Percentiles rank a stretch among this genome's conserved stretches.
Evolutionary conservation across 2,113 vertebrate species (phyloP).

Genomic region (Sialia sialis): DNA sequence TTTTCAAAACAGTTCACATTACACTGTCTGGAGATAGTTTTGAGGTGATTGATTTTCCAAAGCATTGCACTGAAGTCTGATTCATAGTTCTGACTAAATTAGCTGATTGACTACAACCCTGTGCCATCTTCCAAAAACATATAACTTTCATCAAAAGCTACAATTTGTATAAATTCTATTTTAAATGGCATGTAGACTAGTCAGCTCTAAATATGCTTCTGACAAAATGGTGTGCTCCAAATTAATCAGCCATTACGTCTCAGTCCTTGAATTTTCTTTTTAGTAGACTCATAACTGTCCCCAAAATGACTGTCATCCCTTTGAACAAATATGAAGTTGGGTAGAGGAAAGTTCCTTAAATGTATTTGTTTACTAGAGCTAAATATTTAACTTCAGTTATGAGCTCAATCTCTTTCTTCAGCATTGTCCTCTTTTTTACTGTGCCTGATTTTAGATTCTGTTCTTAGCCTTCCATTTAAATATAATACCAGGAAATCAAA

Average conservation of each 20-base stretch:
- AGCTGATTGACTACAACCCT: not conserved
- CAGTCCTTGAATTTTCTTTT: not conserved
- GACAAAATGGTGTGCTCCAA: not conserved
- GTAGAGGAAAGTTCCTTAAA: not conserved
- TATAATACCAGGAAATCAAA: conserved; percentile 21
- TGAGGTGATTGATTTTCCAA: conserved; percentile 23
- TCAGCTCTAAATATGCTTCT: not conserved
- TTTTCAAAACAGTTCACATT: not conserved
- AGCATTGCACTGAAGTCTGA: not conserved
- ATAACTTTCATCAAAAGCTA: not conserved
- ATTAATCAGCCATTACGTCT: not conserved
- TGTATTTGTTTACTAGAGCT: not conserved
- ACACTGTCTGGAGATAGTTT: not conserved
- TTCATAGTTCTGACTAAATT: not conserved
- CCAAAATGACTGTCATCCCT: not conserved
- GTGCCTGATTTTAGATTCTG: not conserved
- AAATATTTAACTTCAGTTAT: not conserved
- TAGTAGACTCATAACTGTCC: not conserved
- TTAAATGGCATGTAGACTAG: not conserved
- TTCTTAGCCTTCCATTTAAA: conserved; percentile 7
- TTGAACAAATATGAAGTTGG: not conserved
- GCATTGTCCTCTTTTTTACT: not conserved
- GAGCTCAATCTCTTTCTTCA: not conserved
- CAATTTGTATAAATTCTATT: not conserved
- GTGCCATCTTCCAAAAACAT: not conserved